Evolutionary conservation across 2,888 invertebrate species (phyloP), one percentile per base, ranked within the genome.

Genomic region (Heliconius sara): DNA sequence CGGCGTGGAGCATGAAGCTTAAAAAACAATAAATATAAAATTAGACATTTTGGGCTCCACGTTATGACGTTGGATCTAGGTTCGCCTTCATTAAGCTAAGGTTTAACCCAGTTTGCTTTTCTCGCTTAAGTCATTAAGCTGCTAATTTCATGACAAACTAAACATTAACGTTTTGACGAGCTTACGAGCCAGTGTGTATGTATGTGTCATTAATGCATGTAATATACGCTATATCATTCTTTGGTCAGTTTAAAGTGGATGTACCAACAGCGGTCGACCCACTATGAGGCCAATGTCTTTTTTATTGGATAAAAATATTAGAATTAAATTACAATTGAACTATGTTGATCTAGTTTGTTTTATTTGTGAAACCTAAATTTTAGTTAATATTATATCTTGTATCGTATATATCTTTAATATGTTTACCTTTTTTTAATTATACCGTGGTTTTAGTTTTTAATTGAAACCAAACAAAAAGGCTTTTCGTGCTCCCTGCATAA

Each of bases 61-160:
- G 3, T 16, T 60, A 60, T 73, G 60, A 73, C 39, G 57, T 66
- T 73, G 57, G 73, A 57, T 73, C 66, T 79, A 79, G 80, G 67
- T 79, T 72, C 73, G 80, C 65, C 67, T 71, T 81, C 76, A 80
- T 82, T 82, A 82, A 68, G 71, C 77, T 79, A 78, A 79, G 76
- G 78, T 80, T 73, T 79, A 79, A 82, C 81, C 81, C 65, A 82
- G 81, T 82, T 82, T 81, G 76, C 71, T 76, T 82, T 81, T 76
- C 78, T 76, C 77, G 82, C 78, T 81, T 79, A 78, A 81, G 82
- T 77, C 75, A 77, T 82, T 82, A 82, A 77, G 78, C 77, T 78
- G 81, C 47, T 81, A 78, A 82, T 79, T 82, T 81, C 77, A 77
- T 81, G 78, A 82, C 81, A 80, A 81, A 79, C 82, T 81, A 82